Evolutionary conservation across 2,888 invertebrate genomes (phyloP).

Genomic region (Mactromeris polynyma): DNA sequence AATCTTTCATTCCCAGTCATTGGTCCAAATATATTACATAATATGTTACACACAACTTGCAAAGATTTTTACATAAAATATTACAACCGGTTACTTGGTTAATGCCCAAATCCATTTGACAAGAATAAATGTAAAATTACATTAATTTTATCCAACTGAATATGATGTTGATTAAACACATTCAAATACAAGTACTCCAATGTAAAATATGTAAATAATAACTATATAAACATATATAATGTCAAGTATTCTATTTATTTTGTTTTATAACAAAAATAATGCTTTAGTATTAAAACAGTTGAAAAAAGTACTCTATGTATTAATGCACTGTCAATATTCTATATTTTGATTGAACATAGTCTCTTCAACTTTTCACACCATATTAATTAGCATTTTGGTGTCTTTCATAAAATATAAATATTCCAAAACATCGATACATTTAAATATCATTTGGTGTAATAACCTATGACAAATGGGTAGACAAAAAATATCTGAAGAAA

Average conservation of each 20-base stretch:
- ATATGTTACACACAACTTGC: background rate
- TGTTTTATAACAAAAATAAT: background rate
- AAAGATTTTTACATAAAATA: background rate
- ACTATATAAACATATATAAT: background rate
- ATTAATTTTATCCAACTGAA: background rate
- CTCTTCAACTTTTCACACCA: too few relatives aligned
- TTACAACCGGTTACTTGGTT: background rate
- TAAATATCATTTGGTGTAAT: too few relatives aligned
- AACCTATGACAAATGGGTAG: too few relatives aligned
- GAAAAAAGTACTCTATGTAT: background rate
- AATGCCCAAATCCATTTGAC: background rate
- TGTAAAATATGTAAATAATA: background rate
- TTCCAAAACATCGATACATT: too few relatives aligned
- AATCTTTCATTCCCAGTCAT: background rate
- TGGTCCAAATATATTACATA: background rate
- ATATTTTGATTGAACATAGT: too few relatives aligned
- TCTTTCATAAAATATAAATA: too few relatives aligned
- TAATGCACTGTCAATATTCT: too few relatives aligned
- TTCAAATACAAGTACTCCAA: background rate
- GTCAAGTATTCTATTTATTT: background rate
- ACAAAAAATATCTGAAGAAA: too few relatives aligned
- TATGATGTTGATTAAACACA: background rate
- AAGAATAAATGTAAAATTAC: background rate
- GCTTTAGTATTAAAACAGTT: background rate
- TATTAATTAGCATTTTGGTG: too few relatives aligned